These are phyloP conservation scores for Oxyteleia sp. DNA, from an alignment of 2,888 invertebrate species.

Conservation along the genomic window DNA sequence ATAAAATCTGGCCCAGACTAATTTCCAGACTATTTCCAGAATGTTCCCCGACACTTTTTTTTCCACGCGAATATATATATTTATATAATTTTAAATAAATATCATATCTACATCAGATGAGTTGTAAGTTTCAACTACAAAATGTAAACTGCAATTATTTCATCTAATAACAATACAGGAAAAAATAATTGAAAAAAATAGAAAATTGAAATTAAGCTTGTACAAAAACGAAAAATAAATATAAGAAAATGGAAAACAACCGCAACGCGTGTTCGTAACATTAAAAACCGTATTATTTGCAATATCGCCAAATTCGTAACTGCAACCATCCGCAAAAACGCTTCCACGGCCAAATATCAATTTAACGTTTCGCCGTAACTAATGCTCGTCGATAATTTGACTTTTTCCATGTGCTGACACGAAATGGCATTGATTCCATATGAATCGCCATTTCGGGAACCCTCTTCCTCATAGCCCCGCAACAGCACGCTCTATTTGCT, in stretches of 20 bases:
- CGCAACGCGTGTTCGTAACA: neutral
- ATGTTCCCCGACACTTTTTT: no score
- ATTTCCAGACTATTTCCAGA: no score
- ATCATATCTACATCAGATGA: no score
- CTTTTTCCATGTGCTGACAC: constrained; percentile 64
- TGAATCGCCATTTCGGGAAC: constrained; percentile 51
- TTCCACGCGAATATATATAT: no score
- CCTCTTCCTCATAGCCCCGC: constrained; percentile 45
- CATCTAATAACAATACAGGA: no score
- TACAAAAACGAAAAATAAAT: neutral
- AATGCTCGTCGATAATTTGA: constrained; percentile 67
- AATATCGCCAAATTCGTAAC: constrained; percentile 28
- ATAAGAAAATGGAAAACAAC: neutral
- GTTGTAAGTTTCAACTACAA: no score
- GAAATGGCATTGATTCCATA: constrained; percentile 62
- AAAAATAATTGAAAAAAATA: no score
- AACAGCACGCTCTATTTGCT: constrained; percentile 66
- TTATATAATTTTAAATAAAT: no score
- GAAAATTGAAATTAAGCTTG: neutral
- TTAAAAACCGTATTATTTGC: constrained; percentile 25
- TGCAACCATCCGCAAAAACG: constrained; percentile 27
- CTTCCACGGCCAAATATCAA: constrained; percentile 53
- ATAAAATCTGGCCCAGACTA: no score
- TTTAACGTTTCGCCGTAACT: constrained; percentile 54
- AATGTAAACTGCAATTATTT: no score